Base-by-base conservation (phyloP, 2,797 vertebrate species). In the Clarias laeviceps region DNA sequence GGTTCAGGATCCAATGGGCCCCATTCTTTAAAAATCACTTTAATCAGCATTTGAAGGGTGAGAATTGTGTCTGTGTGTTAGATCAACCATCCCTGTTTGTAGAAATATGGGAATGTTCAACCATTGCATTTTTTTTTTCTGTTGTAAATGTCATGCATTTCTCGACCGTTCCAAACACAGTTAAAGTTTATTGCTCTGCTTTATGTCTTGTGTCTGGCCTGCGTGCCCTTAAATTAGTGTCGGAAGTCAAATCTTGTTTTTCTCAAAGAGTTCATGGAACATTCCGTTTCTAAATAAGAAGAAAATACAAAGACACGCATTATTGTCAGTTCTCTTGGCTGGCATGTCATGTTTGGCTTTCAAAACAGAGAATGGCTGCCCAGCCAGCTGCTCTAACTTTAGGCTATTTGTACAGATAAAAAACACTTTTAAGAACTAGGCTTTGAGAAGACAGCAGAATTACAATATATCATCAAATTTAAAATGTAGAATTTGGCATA, bases 201-300 rank as follows among this genome's bases (percentile, higher is more conserved):
- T 79, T 91, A 89, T 88, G 78, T 24, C 62, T 91, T 91, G 88
- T 77, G 59, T 77, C 82, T 40, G 82, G 82, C 82, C 59, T 76
- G 1, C 5, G n/a, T 77, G 65, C 83, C 87, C 87, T 84, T 81
- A 82, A 90, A 85, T 88, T 50, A 45, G 74, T 54, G 77, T 86
- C 80, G 78, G 87, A 89, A 90, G 64, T 88, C 82, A 88, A 86
- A 40, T 77, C n/a, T 84, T 84, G 89, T 90, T 89, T 92, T 90
- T 78, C 83, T 84, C 64, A 45, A n/a, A 54, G 27, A 77, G 80
- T 86, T 86, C 80, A 87, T 84, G 73, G 89, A 89, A 91, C 87
- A 82, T 88, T 89, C 70, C 85, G 88, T 88, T 78, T 87, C 84
- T 69, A 59, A 87, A 88, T 78, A 73, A 84, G 84, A 89, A 86